A percentile compares a stretch with the other conserved stretches of the same genome.
Evolutionary conservation across 2,113 vertebrate species (phyloP).

Genomic region (Istiophorus platypterus): DNA sequence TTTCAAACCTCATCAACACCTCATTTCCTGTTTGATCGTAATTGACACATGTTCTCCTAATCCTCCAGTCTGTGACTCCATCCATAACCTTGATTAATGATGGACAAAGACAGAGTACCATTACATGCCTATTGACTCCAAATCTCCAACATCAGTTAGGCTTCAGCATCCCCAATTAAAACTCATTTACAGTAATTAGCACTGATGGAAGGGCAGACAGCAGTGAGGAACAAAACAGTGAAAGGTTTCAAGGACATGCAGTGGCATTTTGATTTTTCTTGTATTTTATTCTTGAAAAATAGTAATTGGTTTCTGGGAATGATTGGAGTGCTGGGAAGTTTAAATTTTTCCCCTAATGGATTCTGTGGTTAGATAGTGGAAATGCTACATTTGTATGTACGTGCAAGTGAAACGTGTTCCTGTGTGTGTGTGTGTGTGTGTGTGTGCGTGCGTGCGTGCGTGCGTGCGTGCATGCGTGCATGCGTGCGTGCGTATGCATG

Average conservation of each 20-base stretch:
- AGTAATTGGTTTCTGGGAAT: constrained; percentile 55
- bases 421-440: too few relatives aligned
- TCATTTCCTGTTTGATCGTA: constrained; percentile 42
- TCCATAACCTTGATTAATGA: constrained; percentile 77
- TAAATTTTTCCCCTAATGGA: constrained; percentile 50
- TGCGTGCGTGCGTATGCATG: too few relatives aligned
- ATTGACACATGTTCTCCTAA: constrained; percentile 72
- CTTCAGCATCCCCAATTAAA: constrained; percentile 73
- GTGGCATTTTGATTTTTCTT: constrained; percentile 60
- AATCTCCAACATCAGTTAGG: constrained; percentile 75
- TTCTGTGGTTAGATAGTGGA: constrained; percentile 44
- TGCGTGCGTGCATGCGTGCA: too few relatives aligned
- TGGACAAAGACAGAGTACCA: constrained; percentile 69
- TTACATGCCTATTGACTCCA: constrained; percentile 77
- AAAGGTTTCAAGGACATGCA: constrained; percentile 73
- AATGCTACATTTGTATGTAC: constrained; percentile 15
- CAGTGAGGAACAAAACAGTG: constrained; percentile 52
- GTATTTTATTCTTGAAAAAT: constrained; percentile 45
- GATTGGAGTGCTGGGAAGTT: constrained; percentile 56
- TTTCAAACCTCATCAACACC: constrained; percentile 45
- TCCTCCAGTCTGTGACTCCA: constrained; percentile 42
- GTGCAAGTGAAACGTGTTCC: background rate
- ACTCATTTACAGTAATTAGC: constrained; percentile 78
- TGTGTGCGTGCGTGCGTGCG: background rate
- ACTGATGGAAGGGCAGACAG: constrained; percentile 70